A percentile compares a stretch with the other conserved stretches of the same genome.
Evolutionary conservation across 1,140 invertebrate species (phyloP).

Genomic region (Zaprionus nigranus): DNA sequence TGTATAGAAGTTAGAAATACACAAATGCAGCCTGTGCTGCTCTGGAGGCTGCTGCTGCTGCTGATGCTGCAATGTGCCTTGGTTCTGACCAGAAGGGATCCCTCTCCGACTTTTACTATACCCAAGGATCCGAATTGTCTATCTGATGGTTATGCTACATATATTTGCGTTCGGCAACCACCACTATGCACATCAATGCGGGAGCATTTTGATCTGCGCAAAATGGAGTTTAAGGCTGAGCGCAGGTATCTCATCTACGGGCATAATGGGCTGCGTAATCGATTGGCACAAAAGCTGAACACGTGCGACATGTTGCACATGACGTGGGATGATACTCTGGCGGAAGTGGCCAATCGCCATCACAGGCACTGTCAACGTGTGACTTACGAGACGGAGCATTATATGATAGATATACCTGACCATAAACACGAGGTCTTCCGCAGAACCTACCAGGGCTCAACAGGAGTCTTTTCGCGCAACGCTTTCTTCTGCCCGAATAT

Average conservation of each 20-base stretch:
- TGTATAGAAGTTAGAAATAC: neutral
- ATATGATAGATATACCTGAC: no score
- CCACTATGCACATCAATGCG: neutral
- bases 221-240: neutral
- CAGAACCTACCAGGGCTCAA: neutral
- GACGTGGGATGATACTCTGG: slow-evolving; percentile 24
- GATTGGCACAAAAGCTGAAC: slow-evolving; percentile 25
- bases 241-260: slow-evolving; percentile 3
- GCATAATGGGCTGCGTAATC: slow-evolving; percentile 51
- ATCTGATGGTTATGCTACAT: neutral
- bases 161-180: neutral
- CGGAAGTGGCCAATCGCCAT: slow-evolving; percentile 21
- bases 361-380: slow-evolving; percentile 4
- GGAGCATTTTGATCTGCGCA: slow-evolving; percentile 20
- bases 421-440: neutral
- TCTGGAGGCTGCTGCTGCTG: neutral
- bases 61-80: neutral
- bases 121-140: neutral
- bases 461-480: neutral
- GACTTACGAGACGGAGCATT: neutral
- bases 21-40: neutral
- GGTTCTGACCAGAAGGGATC: fast-evolving
- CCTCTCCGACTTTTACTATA: neutral
- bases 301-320: slow-evolving; percentile 24
- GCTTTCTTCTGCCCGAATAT: slow-evolving; percentile 2